These are phyloP conservation scores for Tricholaema leucomelas DNA, from an alignment of 2,113 vertebrate genomes.

Conservation along the genomic window DNA sequence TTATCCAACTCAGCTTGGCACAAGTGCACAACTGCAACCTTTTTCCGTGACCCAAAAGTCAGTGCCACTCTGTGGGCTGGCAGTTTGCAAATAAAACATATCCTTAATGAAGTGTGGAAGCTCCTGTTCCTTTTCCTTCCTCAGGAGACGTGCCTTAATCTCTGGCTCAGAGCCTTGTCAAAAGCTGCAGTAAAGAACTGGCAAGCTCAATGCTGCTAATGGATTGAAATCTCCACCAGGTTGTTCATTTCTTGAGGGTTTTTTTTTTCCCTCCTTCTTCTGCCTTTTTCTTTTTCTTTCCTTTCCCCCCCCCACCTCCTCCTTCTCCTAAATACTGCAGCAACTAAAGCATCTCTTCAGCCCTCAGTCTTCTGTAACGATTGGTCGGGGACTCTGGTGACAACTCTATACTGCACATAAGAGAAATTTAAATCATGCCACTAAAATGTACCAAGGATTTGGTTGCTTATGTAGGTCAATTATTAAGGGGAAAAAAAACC, in stretches of 20 bases:
- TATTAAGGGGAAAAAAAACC: slow-evolving; percentile 46
- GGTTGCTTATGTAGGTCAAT: slow-evolving; percentile 34
- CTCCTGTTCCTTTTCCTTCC: slow-evolving; percentile 49
- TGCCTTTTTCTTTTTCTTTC: neutral
- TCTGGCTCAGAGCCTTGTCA: slow-evolving; percentile 59
- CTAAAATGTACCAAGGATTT: slow-evolving; percentile 14
- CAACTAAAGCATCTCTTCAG: neutral
- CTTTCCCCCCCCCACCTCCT: no score
- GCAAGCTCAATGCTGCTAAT: slow-evolving; percentile 54
- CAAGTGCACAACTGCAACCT: slow-evolving; percentile 1
- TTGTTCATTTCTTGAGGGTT: slow-evolving; percentile 53
- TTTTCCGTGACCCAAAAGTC: slow-evolving; percentile 56
- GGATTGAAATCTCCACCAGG: slow-evolving; percentile 66
- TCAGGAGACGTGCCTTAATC: slow-evolving; percentile 45
- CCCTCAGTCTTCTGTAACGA: neutral
- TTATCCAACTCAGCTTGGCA: slow-evolving; percentile 42
- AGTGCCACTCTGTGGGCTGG: slow-evolving; percentile 43
- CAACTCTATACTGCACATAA: neutral
- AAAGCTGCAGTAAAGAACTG: slow-evolving; percentile 60
- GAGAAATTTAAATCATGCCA: slow-evolving; percentile 38
- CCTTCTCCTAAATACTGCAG: neutral
- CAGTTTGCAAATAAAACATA: slow-evolving; percentile 57
- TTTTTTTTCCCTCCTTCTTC: neutral
- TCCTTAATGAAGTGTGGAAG: slow-evolving; percentile 44
- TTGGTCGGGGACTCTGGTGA: neutral